Evolutionary conservation across 37 sponge, comb jelly and placozoan genomes (phyloP).

Genomic region (Diacarnus erythraeanus): DNA sequence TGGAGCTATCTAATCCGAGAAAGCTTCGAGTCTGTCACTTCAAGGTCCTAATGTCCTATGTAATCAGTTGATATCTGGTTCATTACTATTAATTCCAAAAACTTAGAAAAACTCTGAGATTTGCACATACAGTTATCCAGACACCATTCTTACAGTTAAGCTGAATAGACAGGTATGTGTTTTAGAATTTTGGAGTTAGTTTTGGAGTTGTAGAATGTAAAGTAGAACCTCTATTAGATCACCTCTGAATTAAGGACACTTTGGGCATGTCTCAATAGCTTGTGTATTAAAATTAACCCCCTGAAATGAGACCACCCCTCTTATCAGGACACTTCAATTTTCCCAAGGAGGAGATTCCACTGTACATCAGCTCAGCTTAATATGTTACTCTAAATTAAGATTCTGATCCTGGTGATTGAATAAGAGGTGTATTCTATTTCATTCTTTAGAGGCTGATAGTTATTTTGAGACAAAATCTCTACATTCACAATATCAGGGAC

Average conservation of each 20-base stretch:
- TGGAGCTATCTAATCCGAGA: conserved; percentile 76
- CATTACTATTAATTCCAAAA: not conserved
- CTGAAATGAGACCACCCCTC: too few relatives aligned
- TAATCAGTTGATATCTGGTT: not conserved
- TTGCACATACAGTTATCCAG: conserved; percentile 97
- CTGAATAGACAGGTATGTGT: conserved; percentile 95
- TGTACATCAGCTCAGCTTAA: too few relatives aligned
- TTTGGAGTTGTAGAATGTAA: too few relatives aligned
- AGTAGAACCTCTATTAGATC: too few relatives aligned
- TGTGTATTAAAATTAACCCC: too few relatives aligned
- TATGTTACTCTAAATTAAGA: too few relatives aligned
- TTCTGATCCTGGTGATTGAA: not conserved
- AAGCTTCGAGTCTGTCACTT: conserved; percentile 97
- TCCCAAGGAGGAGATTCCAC: too few relatives aligned
- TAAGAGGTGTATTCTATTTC: not conserved
- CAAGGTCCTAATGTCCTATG: conserved; percentile 55
- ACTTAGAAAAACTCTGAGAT: conserved; percentile 95
- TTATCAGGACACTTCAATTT: too few relatives aligned
- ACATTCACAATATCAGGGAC: conserved; percentile 99
- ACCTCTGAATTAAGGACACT: too few relatives aligned
- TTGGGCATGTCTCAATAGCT: too few relatives aligned
- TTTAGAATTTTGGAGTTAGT: too few relatives aligned
- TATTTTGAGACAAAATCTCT: conserved; percentile 83
- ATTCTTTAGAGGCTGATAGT: conserved; percentile 79
- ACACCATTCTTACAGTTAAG: conserved; percentile 90